These are phyloP conservation scores for Agriopis marginaria DNA, from an alignment of 2,888 invertebrate species.

Conservation along the genomic window DNA sequence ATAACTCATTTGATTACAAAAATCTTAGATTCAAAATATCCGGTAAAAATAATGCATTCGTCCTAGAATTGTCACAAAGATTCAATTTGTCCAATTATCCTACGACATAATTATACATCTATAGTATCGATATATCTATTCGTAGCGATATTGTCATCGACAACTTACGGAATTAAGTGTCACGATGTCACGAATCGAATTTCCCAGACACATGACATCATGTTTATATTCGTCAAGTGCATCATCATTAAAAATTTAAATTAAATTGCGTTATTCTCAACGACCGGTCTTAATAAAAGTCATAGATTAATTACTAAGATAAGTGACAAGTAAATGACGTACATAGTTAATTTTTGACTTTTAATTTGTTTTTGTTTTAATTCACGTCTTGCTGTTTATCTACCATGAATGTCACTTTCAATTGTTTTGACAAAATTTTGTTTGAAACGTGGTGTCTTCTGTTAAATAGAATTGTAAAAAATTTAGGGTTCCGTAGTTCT, in stretches of 20 bases:
- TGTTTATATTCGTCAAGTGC: constrained; percentile 34
- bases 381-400: constrained; percentile 15
- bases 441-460: neutral
- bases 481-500: no score
- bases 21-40: no score
- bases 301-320: constrained; percentile 38
- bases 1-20: no score
- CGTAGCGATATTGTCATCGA: constrained; percentile 29
- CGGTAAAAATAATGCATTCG: no score
- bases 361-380: constrained; percentile 13
- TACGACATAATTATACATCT: constrained; percentile 10
- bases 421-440: constrained; percentile 25
- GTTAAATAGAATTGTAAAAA: no score
- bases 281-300: constrained; percentile 34
- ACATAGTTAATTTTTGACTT: constrained; percentile 26
- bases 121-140: constrained; percentile 24
- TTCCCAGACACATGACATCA: constrained; percentile 42
- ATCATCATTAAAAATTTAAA: constrained; percentile 36
- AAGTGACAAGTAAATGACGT: constrained; percentile 32
- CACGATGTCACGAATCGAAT: constrained; percentile 35
- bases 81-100: neutral
- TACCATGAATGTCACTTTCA: constrained; percentile 31
- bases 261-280: constrained; percentile 32
- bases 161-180: constrained; percentile 26
- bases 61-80: no score